Conservation (phyloP, 2,797 vertebrate species). For the Chaetophractus vellerosus region DNA sequence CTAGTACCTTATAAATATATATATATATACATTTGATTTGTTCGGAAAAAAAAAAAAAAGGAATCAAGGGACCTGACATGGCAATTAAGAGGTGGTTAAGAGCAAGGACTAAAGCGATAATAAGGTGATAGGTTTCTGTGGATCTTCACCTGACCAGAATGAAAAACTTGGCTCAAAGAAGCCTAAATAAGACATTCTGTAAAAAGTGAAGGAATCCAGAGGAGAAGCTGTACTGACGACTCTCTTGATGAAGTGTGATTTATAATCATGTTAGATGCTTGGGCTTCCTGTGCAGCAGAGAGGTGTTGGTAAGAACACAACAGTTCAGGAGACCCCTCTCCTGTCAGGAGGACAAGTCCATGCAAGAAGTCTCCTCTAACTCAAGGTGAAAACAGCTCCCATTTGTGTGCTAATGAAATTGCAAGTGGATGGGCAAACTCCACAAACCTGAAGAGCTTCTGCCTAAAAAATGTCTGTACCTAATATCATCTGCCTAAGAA, state of each 20-base stretch:
- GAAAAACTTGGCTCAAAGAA: background rate
- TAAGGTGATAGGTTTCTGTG: background rate
- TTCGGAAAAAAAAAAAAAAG: no score
- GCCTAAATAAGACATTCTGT: background rate
- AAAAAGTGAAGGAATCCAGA: background rate
- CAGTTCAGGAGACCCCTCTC: background rate
- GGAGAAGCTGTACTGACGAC: background rate
- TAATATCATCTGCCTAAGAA: conserved; percentile 39
- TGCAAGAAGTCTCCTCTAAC: background rate
- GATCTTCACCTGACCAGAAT: background rate
- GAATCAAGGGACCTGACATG: background rate
- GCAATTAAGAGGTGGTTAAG: background rate
- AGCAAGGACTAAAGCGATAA: background rate
- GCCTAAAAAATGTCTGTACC: conserved; percentile 15
- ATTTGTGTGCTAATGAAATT: background rate
- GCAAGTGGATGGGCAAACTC: background rate
- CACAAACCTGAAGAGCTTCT: background rate
- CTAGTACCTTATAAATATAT: no score
- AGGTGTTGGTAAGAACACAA: background rate
- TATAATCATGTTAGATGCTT: background rate
- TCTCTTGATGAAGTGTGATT: background rate
- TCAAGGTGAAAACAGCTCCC: background rate
- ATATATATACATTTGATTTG: no score
- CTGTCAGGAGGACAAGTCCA: background rate
- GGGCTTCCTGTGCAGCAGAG: background rate